Evolutionary conservation across 2,797 vertebrate species (phyloP).

Genomic region (Telmatherina bonti): DNA sequence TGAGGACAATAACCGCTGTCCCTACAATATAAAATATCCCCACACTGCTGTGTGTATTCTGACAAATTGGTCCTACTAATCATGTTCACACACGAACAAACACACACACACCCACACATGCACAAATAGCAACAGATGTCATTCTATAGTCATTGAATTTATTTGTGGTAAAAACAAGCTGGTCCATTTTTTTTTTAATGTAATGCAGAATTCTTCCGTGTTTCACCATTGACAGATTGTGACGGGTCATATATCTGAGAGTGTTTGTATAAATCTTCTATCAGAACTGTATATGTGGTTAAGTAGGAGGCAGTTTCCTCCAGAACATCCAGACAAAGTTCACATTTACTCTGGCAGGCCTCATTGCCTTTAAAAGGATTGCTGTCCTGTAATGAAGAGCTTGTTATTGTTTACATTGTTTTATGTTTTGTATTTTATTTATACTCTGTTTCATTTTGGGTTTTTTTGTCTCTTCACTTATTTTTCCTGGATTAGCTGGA

Average conservation of each 20-base stretch:
- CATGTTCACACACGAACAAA: too few relatives aligned
- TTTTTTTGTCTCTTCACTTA: neutral
- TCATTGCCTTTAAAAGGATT: conserved; percentile 3
- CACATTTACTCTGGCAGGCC: neutral
- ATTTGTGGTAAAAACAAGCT: neutral
- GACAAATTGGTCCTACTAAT: too few relatives aligned
- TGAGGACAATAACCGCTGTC: too few relatives aligned
- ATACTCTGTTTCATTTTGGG: neutral
- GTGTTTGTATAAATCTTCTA: neutral
- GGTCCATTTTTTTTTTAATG: neutral
- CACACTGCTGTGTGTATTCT: conserved; percentile 13
- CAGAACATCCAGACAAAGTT: neutral
- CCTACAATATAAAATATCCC: conserved; percentile 2
- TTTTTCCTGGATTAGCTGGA: conserved; percentile 9
- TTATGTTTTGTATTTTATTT: conserved; percentile 3
- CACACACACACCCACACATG: neutral
- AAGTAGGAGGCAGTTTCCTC: neutral
- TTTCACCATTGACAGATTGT: neutral
- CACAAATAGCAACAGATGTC: neutral
- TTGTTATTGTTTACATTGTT: conserved; percentile 16
- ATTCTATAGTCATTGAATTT: neutral
- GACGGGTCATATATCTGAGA: neutral
- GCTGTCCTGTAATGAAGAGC: neutral
- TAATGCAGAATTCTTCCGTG: neutral
- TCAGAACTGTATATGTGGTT: neutral